phyloP scores from a whole-genome alignment of 92 coral and sea anemone genomes.

The Siderastrea radians region DNA sequence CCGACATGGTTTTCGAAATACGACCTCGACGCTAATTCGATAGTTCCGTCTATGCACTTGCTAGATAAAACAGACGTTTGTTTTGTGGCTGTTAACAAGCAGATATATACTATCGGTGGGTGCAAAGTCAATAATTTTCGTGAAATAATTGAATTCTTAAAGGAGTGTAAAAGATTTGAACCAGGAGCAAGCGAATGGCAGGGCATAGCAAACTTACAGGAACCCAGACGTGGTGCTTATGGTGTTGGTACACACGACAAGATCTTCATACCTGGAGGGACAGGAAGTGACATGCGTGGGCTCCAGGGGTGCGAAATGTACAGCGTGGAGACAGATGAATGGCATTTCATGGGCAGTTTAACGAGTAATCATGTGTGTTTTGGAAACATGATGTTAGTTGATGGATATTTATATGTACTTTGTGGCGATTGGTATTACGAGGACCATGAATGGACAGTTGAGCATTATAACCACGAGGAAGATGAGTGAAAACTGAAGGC shows the following conservation, averaged over 20 bases:
- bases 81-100: background rate
- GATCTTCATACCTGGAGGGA: slow-evolving; percentile 5
- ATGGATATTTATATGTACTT: background rate
- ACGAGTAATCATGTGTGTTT: background rate
- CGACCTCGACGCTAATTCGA: background rate
- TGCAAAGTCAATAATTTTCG: background rate
- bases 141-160: background rate
- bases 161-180: too few relatives aligned
- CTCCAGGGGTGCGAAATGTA: slow-evolving; percentile 11
- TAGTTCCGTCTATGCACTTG: background rate
- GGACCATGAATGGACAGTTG: background rate
- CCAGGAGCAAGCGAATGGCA: background rate
- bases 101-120: background rate
- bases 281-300: background rate
- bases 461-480: background rate
- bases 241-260: background rate
- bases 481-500: background rate
- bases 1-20: background rate
- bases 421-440: background rate
- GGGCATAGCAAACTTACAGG: background rate
- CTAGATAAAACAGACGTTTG: background rate
- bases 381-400: background rate
- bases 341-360: slow-evolving; percentile 1
- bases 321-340: background rate
- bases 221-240: background rate